Conservation (phyloP, 2,113 vertebrate genomes). For the Epinephelus lanceolatus region DNA sequence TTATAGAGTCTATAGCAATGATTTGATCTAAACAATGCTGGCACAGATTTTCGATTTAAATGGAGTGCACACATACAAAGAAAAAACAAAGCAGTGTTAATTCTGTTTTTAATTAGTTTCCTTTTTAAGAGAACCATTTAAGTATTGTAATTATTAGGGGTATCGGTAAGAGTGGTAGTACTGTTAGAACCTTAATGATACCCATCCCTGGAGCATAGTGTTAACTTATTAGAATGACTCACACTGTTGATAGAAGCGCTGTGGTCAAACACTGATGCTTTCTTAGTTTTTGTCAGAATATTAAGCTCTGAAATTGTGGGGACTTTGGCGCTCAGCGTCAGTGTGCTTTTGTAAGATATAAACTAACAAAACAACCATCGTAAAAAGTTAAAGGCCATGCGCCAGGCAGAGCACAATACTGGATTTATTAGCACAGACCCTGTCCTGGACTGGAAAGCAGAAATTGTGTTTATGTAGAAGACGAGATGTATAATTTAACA, state of each 20-base stretch:
- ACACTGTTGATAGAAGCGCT: background rate
- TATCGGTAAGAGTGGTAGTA: background rate
- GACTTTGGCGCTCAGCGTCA: background rate
- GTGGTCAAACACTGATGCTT: background rate
- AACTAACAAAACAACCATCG: conserved; percentile 27
- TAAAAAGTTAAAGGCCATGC: too few relatives aligned
- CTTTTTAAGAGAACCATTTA: background rate
- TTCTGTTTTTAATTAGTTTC: background rate
- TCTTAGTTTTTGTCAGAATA: background rate
- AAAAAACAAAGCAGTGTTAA: background rate
- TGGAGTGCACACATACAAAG: background rate
- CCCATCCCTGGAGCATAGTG: background rate
- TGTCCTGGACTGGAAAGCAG: background rate
- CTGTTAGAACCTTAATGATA: background rate
- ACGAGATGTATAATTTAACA: conserved; percentile 18
- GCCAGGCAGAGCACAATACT: conserved; percentile 22
- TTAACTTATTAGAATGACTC: background rate
- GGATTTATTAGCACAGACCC: conserved; percentile 17
- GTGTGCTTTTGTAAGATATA: background rate
- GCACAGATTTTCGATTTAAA: too few relatives aligned
- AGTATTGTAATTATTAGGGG: background rate
- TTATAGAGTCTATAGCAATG: too few relatives aligned
- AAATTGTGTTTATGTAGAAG: conserved; percentile 8
- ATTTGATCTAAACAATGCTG: too few relatives aligned
- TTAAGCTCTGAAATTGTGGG: background rate